These are phyloP conservation scores for Salvelinus namaycush DNA, from an alignment of 2,113 vertebrate genomes.

Conservation along the genomic window DNA sequence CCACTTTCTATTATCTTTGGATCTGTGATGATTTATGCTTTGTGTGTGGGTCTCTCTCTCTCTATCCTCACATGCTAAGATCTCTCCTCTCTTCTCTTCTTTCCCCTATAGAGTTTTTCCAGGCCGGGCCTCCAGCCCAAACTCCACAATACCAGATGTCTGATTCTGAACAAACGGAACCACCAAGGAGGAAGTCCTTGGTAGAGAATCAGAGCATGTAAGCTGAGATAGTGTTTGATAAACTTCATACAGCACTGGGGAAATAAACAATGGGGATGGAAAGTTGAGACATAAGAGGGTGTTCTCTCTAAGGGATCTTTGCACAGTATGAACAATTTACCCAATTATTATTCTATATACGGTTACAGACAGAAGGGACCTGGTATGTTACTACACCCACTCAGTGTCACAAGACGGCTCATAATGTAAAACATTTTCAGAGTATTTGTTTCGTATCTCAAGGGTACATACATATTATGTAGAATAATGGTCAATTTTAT, in stretches of 20 bases:
- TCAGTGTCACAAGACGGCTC: constrained; percentile 45
- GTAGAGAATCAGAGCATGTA: constrained; percentile 60
- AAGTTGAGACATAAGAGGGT: constrained; percentile 20
- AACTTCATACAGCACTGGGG: constrained; percentile 28
- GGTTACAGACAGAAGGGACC: constrained; percentile 42
- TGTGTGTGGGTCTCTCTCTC: constrained; percentile 31
- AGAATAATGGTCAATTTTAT: constrained; percentile 23
- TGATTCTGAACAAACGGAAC: constrained; percentile 47
- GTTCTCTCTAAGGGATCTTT: constrained; percentile 55
- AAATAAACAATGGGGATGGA: constrained; percentile 52
- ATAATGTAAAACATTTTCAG: constrained; percentile 60
- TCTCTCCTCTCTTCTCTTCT: constrained; percentile 31
- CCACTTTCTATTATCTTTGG: constrained; percentile 68
- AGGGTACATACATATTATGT: constrained; percentile 41
- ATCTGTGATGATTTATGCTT: constrained; percentile 65
- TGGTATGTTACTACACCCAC: constrained; percentile 25
- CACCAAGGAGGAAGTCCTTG: constrained; percentile 43
- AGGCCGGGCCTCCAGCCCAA: constrained; percentile 38
- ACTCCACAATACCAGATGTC: constrained; percentile 69
- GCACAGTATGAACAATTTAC: constrained; percentile 52
- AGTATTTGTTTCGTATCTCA: neutral
- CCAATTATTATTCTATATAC: constrained; percentile 46
- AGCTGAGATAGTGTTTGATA: constrained; percentile 57
- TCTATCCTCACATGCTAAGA: constrained; percentile 60
- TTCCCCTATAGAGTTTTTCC: constrained; percentile 18